Evolutionary conservation across 2,888 invertebrate species (phyloP).

Genomic region (Tortrix viridana): DNA sequence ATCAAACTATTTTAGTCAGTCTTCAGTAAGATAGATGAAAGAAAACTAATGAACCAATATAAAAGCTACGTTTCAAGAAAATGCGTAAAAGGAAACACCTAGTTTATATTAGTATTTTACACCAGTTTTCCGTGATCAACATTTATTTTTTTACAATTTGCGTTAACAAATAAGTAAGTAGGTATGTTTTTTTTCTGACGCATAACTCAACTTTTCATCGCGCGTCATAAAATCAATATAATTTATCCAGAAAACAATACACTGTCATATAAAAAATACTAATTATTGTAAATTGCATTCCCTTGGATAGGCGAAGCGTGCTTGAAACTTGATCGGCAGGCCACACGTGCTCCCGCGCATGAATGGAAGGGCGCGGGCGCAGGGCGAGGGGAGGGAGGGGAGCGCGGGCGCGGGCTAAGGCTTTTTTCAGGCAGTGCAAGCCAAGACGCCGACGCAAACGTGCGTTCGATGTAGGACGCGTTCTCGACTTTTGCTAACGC

Average conservation of each 20-base stretch:
- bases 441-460: constrained; percentile 62
- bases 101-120: too few species aligned
- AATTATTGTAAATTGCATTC: constrained; percentile 42
- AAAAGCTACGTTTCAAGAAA: too few species aligned
- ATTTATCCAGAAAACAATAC: constrained; percentile 3
- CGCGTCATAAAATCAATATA: not conserved
- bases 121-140: too few species aligned
- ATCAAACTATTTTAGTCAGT: too few species aligned
- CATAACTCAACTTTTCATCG: too few species aligned
- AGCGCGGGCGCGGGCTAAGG: constrained; percentile 63
- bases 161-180: too few species aligned
- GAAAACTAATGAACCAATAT: too few species aligned
- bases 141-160: too few species aligned
- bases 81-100: too few species aligned
- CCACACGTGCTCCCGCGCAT: constrained; percentile 71
- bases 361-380: constrained; percentile 61
- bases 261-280: constrained; percentile 5
- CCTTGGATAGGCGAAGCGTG: constrained; percentile 75
- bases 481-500: constrained; percentile 2
- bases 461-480: constrained; percentile 49
- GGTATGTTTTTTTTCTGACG: too few species aligned
- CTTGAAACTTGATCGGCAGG: constrained; percentile 67
- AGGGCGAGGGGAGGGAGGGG: constrained; percentile 48
- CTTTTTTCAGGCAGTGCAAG: constrained; percentile 82
- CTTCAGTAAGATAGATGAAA: too few species aligned